These are phyloP conservation scores for Stomorhina lunata DNA, from an alignment of 2,888 invertebrate species.

Conservation along the genomic window DNA sequence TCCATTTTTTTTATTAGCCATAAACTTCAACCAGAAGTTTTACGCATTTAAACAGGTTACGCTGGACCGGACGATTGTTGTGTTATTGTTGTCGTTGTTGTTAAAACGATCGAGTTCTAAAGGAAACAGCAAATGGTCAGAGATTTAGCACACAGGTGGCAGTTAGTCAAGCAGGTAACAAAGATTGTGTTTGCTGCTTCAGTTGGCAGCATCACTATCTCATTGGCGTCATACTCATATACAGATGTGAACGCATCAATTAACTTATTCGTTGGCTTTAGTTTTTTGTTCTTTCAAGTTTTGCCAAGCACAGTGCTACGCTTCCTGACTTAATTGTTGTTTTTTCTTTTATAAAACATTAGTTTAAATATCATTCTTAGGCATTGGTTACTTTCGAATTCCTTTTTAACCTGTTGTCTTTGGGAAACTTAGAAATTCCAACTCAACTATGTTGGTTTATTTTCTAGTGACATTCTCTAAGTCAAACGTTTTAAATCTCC, in stretches of 20 bases:
- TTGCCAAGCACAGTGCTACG: slow-evolving; percentile 56
- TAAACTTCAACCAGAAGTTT: slow-evolving; percentile 37
- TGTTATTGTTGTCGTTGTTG: too few species aligned
- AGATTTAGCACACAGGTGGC: slow-evolving; percentile 65
- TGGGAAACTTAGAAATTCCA: slow-evolving; percentile 25
- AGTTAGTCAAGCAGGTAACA: slow-evolving; percentile 47
- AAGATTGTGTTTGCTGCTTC: slow-evolving; percentile 29
- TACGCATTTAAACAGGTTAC: slow-evolving; percentile 63
- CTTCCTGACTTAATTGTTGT: slow-evolving; percentile 23
- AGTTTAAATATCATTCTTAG: slow-evolving; percentile 15
- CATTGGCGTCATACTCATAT: slow-evolving; percentile 4
- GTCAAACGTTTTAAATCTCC: slow-evolving; percentile 20
- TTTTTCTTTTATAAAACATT: slow-evolving; percentile 18
- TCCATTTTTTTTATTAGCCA: slow-evolving; percentile 45
- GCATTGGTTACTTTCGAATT: background rate
- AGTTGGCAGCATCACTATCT: slow-evolving; percentile 25
- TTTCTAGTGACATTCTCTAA: slow-evolving; percentile 24
- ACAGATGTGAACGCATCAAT: slow-evolving; percentile 63
- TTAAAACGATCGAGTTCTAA: slow-evolving; percentile 50
- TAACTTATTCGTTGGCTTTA: slow-evolving; percentile 26
- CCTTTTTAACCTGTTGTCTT: background rate
- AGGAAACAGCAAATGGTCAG: slow-evolving; percentile 63
- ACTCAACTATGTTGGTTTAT: background rate
- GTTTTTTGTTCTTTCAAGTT: background rate
- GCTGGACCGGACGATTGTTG: slow-evolving; percentile 10